Evolutionary conservation across 2,797 vertebrate genomes (phyloP).

Genomic region (Scleropages formosus): DNA sequence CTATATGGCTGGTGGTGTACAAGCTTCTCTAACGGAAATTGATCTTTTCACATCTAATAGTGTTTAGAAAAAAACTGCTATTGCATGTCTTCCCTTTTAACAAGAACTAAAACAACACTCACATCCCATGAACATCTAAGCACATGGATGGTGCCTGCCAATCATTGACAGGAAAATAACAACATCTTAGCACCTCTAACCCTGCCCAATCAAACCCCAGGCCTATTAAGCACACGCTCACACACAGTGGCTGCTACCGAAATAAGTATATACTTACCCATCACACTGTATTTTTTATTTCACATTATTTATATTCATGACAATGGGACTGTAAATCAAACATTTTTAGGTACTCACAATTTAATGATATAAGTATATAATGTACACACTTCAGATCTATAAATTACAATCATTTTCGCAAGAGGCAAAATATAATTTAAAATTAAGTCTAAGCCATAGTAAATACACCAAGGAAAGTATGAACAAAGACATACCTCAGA

Average conservation of each 20-base stretch:
- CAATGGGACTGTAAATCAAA: neutral
- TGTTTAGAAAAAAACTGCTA: neutral
- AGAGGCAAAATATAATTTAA: too few species aligned
- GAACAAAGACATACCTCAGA: too few species aligned
- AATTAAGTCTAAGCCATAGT: too few species aligned
- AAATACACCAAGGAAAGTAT: too few species aligned
- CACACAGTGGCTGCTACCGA: too few species aligned
- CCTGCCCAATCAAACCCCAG: neutral
- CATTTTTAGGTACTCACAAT: too few species aligned
- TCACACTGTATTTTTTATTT: neutral
- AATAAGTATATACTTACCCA: neutral
- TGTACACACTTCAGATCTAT: too few species aligned
- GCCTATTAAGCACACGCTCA: too few species aligned
- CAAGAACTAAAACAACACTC: too few species aligned
- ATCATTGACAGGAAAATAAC: neutral
- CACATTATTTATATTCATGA: neutral
- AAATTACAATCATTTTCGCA: too few species aligned
- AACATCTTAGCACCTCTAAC: neutral
- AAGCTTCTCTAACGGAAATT: neutral
- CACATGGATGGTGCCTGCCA: neutral
- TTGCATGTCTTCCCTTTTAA: neutral
- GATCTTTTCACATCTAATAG: neutral
- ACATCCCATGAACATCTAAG: too few species aligned
- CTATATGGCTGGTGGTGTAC: neutral
- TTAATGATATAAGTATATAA: too few species aligned